Evolutionary conservation across 2,797 vertebrate genomes (phyloP).

Genomic region (Loris lydekkerianus): DNA sequence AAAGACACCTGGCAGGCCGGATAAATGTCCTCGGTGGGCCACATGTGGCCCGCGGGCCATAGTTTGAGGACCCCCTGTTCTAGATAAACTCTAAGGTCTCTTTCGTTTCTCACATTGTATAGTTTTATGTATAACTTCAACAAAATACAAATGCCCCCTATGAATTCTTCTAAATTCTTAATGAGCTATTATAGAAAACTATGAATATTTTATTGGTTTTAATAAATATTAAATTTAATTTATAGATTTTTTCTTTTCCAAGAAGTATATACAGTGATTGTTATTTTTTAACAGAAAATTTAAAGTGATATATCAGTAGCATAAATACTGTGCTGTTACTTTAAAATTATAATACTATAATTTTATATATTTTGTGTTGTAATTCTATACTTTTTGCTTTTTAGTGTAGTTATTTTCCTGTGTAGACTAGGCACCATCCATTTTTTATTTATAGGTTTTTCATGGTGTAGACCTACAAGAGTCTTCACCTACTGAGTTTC

Average conservation of each 20-base stretch:
- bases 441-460: neutral
- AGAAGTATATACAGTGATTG: neutral
- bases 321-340: neutral
- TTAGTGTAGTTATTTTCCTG: neutral
- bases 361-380: neutral
- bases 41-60: too few relatives aligned
- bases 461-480: neutral
- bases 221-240: neutral
- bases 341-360: neutral
- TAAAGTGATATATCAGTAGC: neutral
- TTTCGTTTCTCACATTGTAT: neutral
- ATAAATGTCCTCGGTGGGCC: too few relatives aligned
- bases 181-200: neutral
- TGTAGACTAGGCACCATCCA: neutral
- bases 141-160: neutral
- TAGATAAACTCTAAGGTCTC: neutral
- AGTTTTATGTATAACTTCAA: neutral
- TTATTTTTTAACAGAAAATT: conserved; percentile 20
- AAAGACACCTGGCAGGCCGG: too few relatives aligned
- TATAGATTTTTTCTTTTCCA: neutral
- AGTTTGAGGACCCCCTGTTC: too few relatives aligned
- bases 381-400: neutral
- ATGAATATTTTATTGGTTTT: neutral
- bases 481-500: neutral
- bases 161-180: conserved; percentile 26